Conservation (phyloP, 2,888 invertebrate genomes). For the Eupithecia pulchellata region DNA sequence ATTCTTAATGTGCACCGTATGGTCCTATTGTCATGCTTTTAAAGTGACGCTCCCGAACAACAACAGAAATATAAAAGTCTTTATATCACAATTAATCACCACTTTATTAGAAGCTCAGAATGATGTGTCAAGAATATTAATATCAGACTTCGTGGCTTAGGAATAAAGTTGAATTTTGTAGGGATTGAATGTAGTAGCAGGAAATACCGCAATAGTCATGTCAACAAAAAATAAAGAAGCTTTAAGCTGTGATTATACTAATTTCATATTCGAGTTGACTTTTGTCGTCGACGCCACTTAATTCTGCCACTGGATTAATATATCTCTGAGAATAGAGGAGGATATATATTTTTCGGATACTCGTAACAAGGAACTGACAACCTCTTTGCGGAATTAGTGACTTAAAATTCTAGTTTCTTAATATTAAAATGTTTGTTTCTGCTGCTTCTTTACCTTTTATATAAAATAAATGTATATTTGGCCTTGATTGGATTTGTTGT, state of each 20-base stretch:
- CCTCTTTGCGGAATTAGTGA: background rate
- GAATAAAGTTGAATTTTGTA: conserved; percentile 49
- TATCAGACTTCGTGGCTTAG: conserved; percentile 48
- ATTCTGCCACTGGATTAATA: conserved; percentile 63
- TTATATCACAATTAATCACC: conserved; percentile 83
- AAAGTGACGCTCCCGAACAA: conserved; percentile 73
- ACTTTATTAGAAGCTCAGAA: conserved; percentile 63
- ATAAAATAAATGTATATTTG: too few relatives aligned
- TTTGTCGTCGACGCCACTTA: conserved; percentile 74
- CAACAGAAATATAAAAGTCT: conserved; percentile 79
- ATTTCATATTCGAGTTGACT: conserved; percentile 81
- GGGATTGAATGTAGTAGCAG: conserved; percentile 67
- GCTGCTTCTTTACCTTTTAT: too few relatives aligned
- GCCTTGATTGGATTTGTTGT: background rate
- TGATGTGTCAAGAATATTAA: conserved; percentile 45
- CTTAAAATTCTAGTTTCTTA: background rate
- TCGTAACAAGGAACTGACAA: background rate
- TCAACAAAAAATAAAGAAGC: conserved; percentile 81
- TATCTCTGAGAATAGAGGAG: conserved; percentile 31
- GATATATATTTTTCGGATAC: background rate
- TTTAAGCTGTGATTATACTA: conserved; percentile 82
- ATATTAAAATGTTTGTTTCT: too few relatives aligned
- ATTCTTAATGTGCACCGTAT: conserved; percentile 57
- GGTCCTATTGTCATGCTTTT: conserved; percentile 66
- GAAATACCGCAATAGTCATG: conserved; percentile 80